Evolutionary conservation across 2,113 vertebrate genomes (phyloP).

Genomic region (Serranochromis macrocephalus): DNA sequence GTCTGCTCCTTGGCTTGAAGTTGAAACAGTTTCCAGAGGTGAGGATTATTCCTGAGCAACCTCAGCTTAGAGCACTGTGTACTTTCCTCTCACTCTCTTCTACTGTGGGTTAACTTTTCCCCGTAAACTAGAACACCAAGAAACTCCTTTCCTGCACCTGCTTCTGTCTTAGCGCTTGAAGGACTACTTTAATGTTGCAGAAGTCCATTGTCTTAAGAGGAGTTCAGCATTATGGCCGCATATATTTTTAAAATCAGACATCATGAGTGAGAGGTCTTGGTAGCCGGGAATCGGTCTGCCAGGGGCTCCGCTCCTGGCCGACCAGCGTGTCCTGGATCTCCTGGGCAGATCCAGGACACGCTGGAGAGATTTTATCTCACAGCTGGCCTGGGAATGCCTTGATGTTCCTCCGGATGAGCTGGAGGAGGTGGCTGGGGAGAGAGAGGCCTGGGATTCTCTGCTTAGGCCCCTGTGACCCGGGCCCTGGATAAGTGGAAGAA

Average conservation of each 20-base stretch:
- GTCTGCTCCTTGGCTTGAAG: background rate
- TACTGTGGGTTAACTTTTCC: background rate
- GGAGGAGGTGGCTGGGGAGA: background rate
- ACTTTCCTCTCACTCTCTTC: background rate
- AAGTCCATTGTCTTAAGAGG: background rate
- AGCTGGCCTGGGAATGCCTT: background rate
- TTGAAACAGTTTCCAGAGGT: background rate
- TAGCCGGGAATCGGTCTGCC: accelerated
- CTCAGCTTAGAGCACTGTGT: background rate
- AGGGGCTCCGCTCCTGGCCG: accelerated
- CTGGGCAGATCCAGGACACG: background rate
- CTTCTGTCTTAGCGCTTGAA: background rate
- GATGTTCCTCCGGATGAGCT: accelerated
- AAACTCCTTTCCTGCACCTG: background rate
- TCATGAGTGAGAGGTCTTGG: background rate
- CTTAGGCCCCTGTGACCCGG: accelerated
- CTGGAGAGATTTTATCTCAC: background rate
- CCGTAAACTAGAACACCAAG: background rate
- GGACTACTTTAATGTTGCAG: background rate
- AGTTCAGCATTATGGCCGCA: background rate
- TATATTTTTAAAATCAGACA: background rate
- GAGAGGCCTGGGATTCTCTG: background rate
- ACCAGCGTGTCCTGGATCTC: accelerated
- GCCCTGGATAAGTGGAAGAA: accelerated
- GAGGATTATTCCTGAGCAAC: background rate